Base-by-base conservation (phyloP, 2,797 vertebrate genomes). In the Novumbra hubbsi region DNA sequence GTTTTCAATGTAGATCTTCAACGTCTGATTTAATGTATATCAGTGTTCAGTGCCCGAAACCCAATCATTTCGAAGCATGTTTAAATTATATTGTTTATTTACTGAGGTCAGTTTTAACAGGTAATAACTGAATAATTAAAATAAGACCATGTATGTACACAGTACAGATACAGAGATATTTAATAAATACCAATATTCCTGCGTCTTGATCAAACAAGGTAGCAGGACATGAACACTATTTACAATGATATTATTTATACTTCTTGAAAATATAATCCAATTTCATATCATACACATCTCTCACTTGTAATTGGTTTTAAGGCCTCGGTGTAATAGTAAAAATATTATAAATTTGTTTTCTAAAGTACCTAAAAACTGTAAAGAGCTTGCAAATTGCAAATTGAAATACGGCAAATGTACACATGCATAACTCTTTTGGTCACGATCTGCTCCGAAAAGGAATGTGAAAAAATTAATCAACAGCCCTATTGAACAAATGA, bases 81-180 rank as follows among this genome's bases (percentile, higher is more conserved):
- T 85, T 86, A 84, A 83, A 80, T 83, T 89, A 67, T 66, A 57
- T 89, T 88, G 88, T 91, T 92, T 90, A 86, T 87, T 90, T 70
- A 64, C 32, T 72, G 86, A 90, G 88, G 12, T 62, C 55, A 60
- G n/a, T 73, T 86, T 85, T 88, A 89, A 88, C 87, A 91, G 86
- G 81, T 87, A 45, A 21, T 55, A 81, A 88, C 83, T 87, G 87
- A 85, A 81, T 75, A 86, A 84, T 89, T 87, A 76, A 76, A 70
- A 91, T 84, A 87, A 71, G 88, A 63, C 71, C 65, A 83, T 87
- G 83, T 86, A 88, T 92, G 91, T 92, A 92, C 91, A 92, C 88
- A 92, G 91, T 92, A 92, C 90, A 92, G 87, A 92, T 92, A 91
- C 81, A 90, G 84, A 87, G 78, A 90, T 89, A 88, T 85, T 92